Conservation (phyloP, 1,140 invertebrate genomes). For the Thereuonema tuberculata region DNA sequence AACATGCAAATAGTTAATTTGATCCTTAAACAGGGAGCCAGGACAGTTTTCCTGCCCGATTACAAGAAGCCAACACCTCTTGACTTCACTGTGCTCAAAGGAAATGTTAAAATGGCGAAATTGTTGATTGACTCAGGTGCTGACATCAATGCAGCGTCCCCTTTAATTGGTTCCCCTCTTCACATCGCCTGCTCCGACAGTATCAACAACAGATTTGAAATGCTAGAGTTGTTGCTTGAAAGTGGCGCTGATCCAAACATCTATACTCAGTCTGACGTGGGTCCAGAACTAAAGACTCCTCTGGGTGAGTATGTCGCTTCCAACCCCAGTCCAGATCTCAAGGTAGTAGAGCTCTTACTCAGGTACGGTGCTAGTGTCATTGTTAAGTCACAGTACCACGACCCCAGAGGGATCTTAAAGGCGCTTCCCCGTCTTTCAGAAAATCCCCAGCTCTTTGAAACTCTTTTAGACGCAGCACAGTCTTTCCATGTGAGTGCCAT, state of each 20-base stretch:
- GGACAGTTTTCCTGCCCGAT: conserved; percentile 47
- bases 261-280: conserved; percentile 22
- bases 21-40: conserved; percentile 64
- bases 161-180: conserved; percentile 66
- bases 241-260: conserved; percentile 63
- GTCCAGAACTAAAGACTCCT: conserved; percentile 45
- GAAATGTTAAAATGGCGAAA: conserved; percentile 52
- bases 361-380: conserved; percentile 65
- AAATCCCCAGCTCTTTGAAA: conserved; percentile 23
- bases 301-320: conserved; percentile 70
- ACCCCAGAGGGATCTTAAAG: conserved; percentile 65
- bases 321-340: conserved; percentile 48
- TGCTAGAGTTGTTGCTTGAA: conserved; percentile 51
- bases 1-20: conserved; percentile 62
- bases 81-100: conserved; percentile 68
- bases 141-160: conserved; percentile 62
- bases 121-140: conserved; percentile 44
- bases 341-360: conserved; percentile 55
- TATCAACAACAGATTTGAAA: conserved; percentile 45
- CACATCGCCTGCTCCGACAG: conserved; percentile 75
- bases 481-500: conserved; percentile 57
- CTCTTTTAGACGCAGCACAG: conserved; percentile 47
- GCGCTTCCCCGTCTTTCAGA: conserved; percentile 50
- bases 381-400: conserved; percentile 66
- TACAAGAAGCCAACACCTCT: conserved; percentile 67